phyloP scores from a whole-genome alignment of 2,797 vertebrate genomes.

The Peromyscus attwateri region DNA sequence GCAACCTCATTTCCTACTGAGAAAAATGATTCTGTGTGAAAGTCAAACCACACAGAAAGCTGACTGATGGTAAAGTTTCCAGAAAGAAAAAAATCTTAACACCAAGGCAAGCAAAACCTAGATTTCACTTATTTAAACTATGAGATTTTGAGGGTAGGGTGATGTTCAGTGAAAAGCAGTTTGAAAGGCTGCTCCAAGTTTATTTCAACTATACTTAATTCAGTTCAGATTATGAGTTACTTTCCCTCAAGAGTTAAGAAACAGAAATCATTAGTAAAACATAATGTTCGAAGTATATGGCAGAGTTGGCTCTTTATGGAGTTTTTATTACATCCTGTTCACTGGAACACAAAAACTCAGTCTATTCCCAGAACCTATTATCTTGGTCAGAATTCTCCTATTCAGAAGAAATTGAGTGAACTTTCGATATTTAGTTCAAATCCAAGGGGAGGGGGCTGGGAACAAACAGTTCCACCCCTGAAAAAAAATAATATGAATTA shows the following conservation, averaged over 20 bases:
- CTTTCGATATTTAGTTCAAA: slow-evolving; percentile 64
- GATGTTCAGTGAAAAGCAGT: slow-evolving; percentile 18
- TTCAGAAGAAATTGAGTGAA: slow-evolving; percentile 64
- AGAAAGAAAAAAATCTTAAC: not conserved
- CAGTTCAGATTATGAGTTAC: slow-evolving; percentile 50
- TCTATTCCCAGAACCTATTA: slow-evolving; percentile 72
- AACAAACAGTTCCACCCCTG: slow-evolving; percentile 59
- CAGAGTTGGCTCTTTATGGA: slow-evolving; percentile 55
- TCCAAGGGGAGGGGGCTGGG: slow-evolving; percentile 22
- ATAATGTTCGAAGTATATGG: slow-evolving; percentile 55
- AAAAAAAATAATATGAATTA: slow-evolving; percentile 76
- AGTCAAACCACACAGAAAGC: not conserved
- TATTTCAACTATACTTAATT: slow-evolving; percentile 21
- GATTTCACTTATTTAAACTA: slow-evolving; percentile 57
- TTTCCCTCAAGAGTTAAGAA: slow-evolving; percentile 66
- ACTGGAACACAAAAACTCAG: slow-evolving; percentile 70
- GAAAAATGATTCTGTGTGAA: not conserved
- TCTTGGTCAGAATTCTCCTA: slow-evolving; percentile 67
- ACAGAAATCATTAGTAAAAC: slow-evolving; percentile 64
- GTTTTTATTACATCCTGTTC: slow-evolving; percentile 75
- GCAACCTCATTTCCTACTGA: slow-evolving; percentile 13
- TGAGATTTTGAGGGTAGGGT: not conserved
- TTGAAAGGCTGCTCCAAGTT: slow-evolving; percentile 22
- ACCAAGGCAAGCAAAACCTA: not conserved
- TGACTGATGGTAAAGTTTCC: not conserved